Base-by-base conservation (phyloP, 2,888 invertebrate species). In the Pachliopta kotzebuea region DNA sequence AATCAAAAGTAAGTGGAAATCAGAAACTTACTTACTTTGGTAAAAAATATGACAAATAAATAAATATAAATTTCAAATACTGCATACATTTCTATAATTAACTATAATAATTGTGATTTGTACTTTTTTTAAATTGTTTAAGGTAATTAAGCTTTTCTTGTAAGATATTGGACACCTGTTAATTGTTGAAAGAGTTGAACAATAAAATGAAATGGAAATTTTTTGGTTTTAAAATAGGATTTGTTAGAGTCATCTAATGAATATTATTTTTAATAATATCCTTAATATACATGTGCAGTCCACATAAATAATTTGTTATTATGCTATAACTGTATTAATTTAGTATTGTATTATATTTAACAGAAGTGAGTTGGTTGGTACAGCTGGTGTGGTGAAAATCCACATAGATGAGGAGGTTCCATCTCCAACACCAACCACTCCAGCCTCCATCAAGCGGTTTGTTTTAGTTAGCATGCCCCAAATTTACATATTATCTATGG, bases 1-100 rank as follows among this genome's bases (percentile, higher is more conserved):
- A 93, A 94, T 77, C 95, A 94, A 79, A 96, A 96, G 96, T 96
- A 91, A 94, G 93, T 89, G 45, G 18, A 45, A 42, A 60, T 17
- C n/a, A 26, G n/a, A 45, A 45, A n/a, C n/a, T 45, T 45, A n/a
- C 18, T 45, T 45, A 45, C 45, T 45, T 45, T 45, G n/a, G 7
- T 45, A 45, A 1, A 45, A n/a, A 45, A 7, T 45, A n/a, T n/a
- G 45, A 37, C n/a, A 45, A 4, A 45, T n/a, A 18, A 9, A n/a
- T 18, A n/a, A 45, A 11, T n/a, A 14, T n/a, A 45, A 45, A 14
- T 2, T 14, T 45, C 3, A n/a, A 37, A 37, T 37, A 37, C 3
- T 17, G 37, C 14, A 2, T 37, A 37, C 11, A 37, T 37, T 37
- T 37, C 14, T 37, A 6, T 26, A 26, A 26, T 26, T 26, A 26